Evolutionary conservation across 2,113 vertebrate genomes (phyloP).

Genomic region (Climacteris rufus): DNA sequence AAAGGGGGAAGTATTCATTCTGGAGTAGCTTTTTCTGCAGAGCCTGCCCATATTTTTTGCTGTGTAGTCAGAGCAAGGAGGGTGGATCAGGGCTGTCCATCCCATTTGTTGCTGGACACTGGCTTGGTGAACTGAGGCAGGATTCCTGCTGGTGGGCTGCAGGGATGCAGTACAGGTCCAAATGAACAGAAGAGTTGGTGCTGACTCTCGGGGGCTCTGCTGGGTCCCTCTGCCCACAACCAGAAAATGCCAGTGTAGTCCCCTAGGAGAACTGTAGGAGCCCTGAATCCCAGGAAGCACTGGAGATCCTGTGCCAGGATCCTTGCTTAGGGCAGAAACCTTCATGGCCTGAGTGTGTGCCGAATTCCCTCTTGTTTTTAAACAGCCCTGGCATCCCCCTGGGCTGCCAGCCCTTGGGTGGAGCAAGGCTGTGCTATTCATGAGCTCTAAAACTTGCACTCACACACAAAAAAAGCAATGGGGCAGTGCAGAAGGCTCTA

Average conservation of each 20-base stretch:
- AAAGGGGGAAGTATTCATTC: background rate
- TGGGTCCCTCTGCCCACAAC: background rate
- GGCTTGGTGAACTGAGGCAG: background rate
- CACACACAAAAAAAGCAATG: background rate
- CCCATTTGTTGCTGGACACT: background rate
- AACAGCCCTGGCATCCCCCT: background rate
- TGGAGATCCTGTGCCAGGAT: background rate
- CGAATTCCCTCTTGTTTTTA: background rate
- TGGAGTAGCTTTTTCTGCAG: background rate
- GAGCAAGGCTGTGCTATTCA: background rate
- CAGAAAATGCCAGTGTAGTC: background rate
- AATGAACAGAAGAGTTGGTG: background rate
- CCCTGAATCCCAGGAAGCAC: background rate
- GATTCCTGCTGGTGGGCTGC: background rate
- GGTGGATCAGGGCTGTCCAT: background rate
- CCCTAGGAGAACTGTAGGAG: background rate
- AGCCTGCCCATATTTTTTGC: accelerated
- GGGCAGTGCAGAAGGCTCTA: background rate
- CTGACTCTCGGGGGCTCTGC: background rate
- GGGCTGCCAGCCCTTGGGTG: background rate
- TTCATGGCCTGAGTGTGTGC: background rate
- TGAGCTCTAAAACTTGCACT: background rate
- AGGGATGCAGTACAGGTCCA: background rate
- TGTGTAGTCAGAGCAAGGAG: background rate
- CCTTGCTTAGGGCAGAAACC: background rate